These are phyloP conservation scores for Globia sparganii DNA, from an alignment of 2,888 invertebrate species.

Conservation along the genomic window DNA sequence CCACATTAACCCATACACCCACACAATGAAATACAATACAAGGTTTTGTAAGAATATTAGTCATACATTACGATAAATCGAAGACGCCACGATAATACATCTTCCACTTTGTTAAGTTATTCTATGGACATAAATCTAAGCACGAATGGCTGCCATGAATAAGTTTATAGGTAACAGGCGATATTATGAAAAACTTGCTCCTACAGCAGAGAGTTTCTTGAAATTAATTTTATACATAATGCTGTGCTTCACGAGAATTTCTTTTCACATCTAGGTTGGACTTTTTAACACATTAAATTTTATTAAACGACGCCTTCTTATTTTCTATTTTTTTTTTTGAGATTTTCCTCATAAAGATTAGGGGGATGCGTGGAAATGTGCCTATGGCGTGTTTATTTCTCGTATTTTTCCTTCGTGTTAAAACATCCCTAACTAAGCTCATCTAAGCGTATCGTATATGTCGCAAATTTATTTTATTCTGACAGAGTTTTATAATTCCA, in stretches of 20 bases:
- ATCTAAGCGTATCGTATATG: slow-evolving; percentile 15
- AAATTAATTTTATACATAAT: slow-evolving; percentile 62
- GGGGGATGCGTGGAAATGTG: slow-evolving; percentile 36
- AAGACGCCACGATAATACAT: slow-evolving; percentile 21
- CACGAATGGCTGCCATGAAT: slow-evolving; percentile 35
- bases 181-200: slow-evolving; percentile 45
- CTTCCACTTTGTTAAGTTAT: slow-evolving; percentile 22
- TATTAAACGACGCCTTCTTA: slow-evolving; percentile 54
- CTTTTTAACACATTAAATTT: slow-evolving; percentile 61
- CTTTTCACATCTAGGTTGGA: slow-evolving; percentile 43
- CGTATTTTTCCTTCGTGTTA: slow-evolving; percentile 28
- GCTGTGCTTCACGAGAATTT: slow-evolving; percentile 47
- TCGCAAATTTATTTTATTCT: background rate
- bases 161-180: slow-evolving; percentile 46
- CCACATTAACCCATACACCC: background rate
- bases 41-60: background rate
- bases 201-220: slow-evolving; percentile 37
- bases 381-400: slow-evolving; percentile 26
- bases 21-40: slow-evolving; percentile 2
- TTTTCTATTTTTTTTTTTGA: slow-evolving; percentile 43
- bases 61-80: slow-evolving; percentile 23
- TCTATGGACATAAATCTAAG: slow-evolving; percentile 34
- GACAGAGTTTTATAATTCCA: background rate
- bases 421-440: slow-evolving; percentile 45
- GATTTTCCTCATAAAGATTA: slow-evolving; percentile 54